These are phyloP conservation scores for Sminthurides aquaticus DNA, from an alignment of 2,888 invertebrate genomes.

Conservation along the genomic window DNA sequence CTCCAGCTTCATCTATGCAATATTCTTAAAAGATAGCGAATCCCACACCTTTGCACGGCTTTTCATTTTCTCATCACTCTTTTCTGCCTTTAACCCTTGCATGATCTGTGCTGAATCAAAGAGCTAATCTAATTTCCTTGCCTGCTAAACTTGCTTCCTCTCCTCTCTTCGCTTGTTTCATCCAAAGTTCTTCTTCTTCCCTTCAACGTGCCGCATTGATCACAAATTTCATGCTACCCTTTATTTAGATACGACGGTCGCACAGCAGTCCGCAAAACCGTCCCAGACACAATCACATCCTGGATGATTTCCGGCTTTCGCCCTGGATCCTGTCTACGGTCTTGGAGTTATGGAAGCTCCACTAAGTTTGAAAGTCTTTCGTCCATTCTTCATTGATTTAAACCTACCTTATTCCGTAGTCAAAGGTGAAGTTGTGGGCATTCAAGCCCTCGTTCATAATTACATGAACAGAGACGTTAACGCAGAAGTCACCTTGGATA, in stretches of 20 bases:
- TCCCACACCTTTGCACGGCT: too few species aligned
- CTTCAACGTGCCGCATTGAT: too few species aligned
- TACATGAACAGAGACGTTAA: conserved; percentile 68
- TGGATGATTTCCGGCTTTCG: conserved; percentile 78
- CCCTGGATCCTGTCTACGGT: conserved; percentile 66
- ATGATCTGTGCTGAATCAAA: neutral
- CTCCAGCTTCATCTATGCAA: neutral
- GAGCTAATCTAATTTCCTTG: neutral
- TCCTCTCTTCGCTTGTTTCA: conserved; percentile 1
- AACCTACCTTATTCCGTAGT: conserved; percentile 83
- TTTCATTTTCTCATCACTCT: too few species aligned
- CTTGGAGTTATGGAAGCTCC: conserved; percentile 61
- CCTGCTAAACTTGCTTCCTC: neutral
- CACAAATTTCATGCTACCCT: too few species aligned
- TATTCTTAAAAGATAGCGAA: neutral
- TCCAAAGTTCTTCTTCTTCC: conserved; percentile 25
- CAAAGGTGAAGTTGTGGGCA: conserved; percentile 79
- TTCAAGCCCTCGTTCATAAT: conserved; percentile 82
- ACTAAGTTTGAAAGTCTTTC: conserved; percentile 63
- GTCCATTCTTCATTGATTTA: conserved; percentile 74
- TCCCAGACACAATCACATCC: conserved; percentile 76
- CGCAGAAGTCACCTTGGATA: conserved; percentile 76
- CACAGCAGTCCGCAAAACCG: conserved; percentile 54
- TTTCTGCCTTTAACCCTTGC: too few species aligned
- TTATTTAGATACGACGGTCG: conserved; percentile 51